Evolutionary conservation across 2,113 vertebrate species (phyloP), one percentile per base, ranked within the genome.

Genomic region (Mesocricetus auratus): DNA sequence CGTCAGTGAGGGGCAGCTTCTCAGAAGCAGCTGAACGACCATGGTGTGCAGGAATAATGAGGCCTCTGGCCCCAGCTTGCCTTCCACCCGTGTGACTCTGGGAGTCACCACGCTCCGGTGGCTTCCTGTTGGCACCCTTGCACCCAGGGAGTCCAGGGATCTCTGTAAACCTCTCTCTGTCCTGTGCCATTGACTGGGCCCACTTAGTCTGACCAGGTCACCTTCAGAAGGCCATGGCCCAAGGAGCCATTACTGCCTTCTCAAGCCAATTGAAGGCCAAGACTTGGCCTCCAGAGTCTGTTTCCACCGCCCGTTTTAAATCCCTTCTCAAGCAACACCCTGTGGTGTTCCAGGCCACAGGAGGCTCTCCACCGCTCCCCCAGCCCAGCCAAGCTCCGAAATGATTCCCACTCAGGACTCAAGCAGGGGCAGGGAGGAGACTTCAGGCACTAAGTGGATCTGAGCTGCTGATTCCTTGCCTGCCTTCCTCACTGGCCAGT

Each of bases 81-180:
- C 11, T 21, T 56, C 74, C 86, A 31, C 45, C 77, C 13, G 0
- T n/a, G 64, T 60, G 69, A 39, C 90, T 75, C 50, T 69, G 69
- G 79, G 56, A 21, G 39, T 24, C 58, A 19, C 10, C 0, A 5
- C 36, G 86, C 64, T 10, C 66, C 85, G 7, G 3, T 9, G 53
- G n/a, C 19, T 5, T 95, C 0, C 77, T 17, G 16, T 22, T 75
- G 86, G 50, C 47, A 68, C 16, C 10, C 1, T 58, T 47, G 31
- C n/a, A 39, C 33, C n/a, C 39, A 4, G 39, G 64, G 39, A 47
- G 62, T 26, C 53, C 29, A 36, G 69, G 26, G 58, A 21, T 4
- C 26, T 0, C 0, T 2, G 13, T 26, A 5, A 62, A n/a, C 5
- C 50, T 36, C 66, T n/a, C 50, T 82, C 15, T 1, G 26, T 2